Evolutionary conservation across 1,140 invertebrate genomes (phyloP).

Genomic region (Chironomus tepperi): DNA sequence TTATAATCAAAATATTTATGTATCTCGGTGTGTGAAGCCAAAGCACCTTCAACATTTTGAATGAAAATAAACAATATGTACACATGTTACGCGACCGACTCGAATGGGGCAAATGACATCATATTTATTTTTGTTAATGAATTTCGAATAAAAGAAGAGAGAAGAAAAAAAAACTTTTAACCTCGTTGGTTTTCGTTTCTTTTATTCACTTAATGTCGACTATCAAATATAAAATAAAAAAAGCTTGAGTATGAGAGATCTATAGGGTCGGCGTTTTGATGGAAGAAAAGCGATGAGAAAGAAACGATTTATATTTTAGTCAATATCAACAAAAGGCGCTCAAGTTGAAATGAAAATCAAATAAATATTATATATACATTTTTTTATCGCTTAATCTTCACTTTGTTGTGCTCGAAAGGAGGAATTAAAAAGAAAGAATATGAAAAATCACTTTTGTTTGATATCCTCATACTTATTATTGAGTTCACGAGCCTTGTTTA

Average conservation of each 20-base stretch:
- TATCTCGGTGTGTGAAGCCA: too few species aligned
- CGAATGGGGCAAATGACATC: not conserved
- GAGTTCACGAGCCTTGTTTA: not conserved
- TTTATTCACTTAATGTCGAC: constrained; percentile 3
- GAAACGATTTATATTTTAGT: not conserved
- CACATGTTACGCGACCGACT: not conserved
- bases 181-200: constrained; percentile 18
- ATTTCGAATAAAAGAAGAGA: not conserved
- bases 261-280: not conserved
- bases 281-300: not conserved
- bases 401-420: too few species aligned
- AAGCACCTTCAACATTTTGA: constrained; percentile 7
- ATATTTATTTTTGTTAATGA: constrained; percentile 23
- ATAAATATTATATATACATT: not conserved
- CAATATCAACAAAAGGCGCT: not conserved
- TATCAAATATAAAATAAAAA: not conserved
- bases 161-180: constrained; percentile 12
- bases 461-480: not conserved
- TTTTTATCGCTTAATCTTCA: not conserved
- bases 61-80: constrained; percentile 9
- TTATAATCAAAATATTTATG: too few species aligned
- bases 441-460: not conserved
- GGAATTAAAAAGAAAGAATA: too few species aligned
- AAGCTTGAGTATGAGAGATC: not conserved
- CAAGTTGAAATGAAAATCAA: not conserved